Evolutionary conservation across 2,888 invertebrate species (phyloP), one percentile per base, ranked within the genome.

Genomic region (Pandemis cinnamomeana): DNA sequence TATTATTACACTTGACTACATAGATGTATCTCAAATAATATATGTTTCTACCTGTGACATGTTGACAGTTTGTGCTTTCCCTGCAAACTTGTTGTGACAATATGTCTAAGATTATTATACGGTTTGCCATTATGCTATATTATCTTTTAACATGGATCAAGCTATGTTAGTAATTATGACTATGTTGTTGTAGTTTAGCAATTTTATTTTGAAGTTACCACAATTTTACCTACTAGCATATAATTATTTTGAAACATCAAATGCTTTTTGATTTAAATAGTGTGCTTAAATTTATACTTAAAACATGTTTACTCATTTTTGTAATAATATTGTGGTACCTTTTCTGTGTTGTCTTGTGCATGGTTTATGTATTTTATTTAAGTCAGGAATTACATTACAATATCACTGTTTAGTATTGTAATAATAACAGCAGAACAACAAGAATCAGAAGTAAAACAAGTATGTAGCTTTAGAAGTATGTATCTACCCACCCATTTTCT

Each of bases 131-230:
- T 13, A 66, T 8, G 8, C 44, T 51, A 64, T 70, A 70, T 70
- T 73, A 61, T 70, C 60, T 70, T 74, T 66, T 61, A 1, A 27
- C n/a, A 20, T 13, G 4, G 51, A 42, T 60, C 15, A 15, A n/a
- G 11, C 48, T 53, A 7, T 15, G 51, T 10, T 44, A 36, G 27
- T 36, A 4, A 51, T 51, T 62, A 15, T 48, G 44, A 63, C 36
- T 13, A 55, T 77, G 64, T 79, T 82, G 78, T 82, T 77, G 80
- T 83, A 83, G 76, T 77, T 62, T 67, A 79, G 70, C n/a, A 44
- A 7, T 75, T 77, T 77, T 71, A 53, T 72, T 69, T 77, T 77
- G 75, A 78, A 80, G 77, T 82, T 78, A 77, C 78, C 80, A 79
- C 80, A 81, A 77, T 77, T n/a, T 41, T 61, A 8, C 41, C 27